These are phyloP conservation scores for Odontamblyopus lacepedii DNA, from an alignment of 2,797 vertebrate species.

Conservation along the genomic window DNA sequence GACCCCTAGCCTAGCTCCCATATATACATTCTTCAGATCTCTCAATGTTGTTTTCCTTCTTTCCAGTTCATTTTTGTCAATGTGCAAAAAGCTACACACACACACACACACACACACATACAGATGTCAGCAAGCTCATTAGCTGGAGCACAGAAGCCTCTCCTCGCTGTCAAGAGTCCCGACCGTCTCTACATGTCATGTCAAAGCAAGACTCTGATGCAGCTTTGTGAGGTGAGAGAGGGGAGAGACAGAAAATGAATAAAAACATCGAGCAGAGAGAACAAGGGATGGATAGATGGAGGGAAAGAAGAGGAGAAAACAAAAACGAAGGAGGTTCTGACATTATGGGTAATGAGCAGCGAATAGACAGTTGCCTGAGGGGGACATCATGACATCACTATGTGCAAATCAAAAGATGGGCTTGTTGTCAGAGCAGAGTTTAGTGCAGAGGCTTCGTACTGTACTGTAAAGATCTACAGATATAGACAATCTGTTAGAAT, in stretches of 20 bases:
- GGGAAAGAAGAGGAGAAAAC: slow-evolving; percentile 26
- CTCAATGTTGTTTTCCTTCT: slow-evolving; percentile 55
- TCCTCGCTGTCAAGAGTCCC: slow-evolving; percentile 73
- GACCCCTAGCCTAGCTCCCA: slow-evolving; percentile 38
- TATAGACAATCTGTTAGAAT: slow-evolving; percentile 26
- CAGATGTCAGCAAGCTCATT: slow-evolving; percentile 77
- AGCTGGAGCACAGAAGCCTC: slow-evolving; percentile 67
- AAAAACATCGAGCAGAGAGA: slow-evolving; percentile 23
- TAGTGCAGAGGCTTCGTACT: slow-evolving; percentile 42
- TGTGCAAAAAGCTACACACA: slow-evolving; percentile 15
- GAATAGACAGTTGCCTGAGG: slow-evolving; percentile 64
- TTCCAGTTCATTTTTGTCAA: slow-evolving; percentile 35
- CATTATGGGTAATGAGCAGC: slow-evolving; percentile 79
- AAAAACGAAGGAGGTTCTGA: slow-evolving; percentile 73
- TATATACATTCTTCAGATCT: slow-evolving; percentile 13
- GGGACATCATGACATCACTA: slow-evolving; percentile 76
- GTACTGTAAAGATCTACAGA: slow-evolving; percentile 42
- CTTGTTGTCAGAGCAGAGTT: slow-evolving; percentile 51
- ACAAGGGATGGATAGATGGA: slow-evolving; percentile 42
- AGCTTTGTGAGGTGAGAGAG: slow-evolving; percentile 74
- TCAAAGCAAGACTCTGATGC: slow-evolving; percentile 72
- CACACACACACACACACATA: slow-evolving; percentile 45
- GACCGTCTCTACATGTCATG: slow-evolving; percentile 78
- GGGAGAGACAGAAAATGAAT: slow-evolving; percentile 28
- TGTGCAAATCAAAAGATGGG: slow-evolving; percentile 65